Percentiles rank a stretch among this genome's conserved stretches.
Evolutionary conservation across 2,888 invertebrate species (phyloP).

Genomic region (Drosophila tripunctata): DNA sequence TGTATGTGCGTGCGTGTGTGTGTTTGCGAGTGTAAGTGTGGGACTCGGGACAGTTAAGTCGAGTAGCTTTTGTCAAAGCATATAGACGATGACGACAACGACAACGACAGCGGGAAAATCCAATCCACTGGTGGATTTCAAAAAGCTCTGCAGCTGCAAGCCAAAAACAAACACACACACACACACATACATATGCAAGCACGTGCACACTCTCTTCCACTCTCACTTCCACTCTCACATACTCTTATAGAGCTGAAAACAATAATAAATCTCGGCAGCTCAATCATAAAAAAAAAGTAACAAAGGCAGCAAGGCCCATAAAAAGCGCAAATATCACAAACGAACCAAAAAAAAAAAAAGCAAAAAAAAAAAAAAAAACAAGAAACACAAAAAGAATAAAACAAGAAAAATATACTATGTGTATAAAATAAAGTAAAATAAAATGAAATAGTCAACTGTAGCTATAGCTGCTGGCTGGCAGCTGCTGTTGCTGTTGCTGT

Average conservation of each 20-base stretch:
- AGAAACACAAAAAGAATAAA: slow-evolving; percentile 38
- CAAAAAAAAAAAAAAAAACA: too few species aligned
- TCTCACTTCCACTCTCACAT: slow-evolving; percentile 2
- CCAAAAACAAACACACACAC: slow-evolving; percentile 30
- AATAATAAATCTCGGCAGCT: slow-evolving; percentile 69
- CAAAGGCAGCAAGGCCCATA: slow-evolving; percentile 66
- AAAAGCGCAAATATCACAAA: slow-evolving; percentile 60
- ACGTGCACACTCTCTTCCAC: slow-evolving; percentile 13
- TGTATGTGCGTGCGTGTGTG: slow-evolving; percentile 1
- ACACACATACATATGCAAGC: slow-evolving; percentile 23
- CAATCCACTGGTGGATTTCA: slow-evolving; percentile 64
- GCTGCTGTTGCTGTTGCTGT: slow-evolving; percentile 3
- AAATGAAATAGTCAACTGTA: slow-evolving; percentile 53
- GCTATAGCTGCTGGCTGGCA: slow-evolving; percentile 12
- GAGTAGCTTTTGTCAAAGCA: slow-evolving; percentile 48
- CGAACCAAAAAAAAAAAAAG: slow-evolving; percentile 33
- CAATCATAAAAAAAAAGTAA: slow-evolving; percentile 67
- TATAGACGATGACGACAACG: slow-evolving; percentile 34
- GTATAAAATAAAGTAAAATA: slow-evolving; percentile 16
- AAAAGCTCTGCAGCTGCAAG: slow-evolving; percentile 50
- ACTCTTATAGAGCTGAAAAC: slow-evolving; percentile 50
- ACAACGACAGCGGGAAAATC: slow-evolving; percentile 28
- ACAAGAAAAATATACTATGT: slow-evolving; percentile 14
- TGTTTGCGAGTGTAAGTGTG: slow-evolving; percentile 1
- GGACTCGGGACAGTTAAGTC: slow-evolving; percentile 31